phyloP scores from a whole-genome alignment of 2,113 vertebrate species.

The Helogale parvula region DNA sequence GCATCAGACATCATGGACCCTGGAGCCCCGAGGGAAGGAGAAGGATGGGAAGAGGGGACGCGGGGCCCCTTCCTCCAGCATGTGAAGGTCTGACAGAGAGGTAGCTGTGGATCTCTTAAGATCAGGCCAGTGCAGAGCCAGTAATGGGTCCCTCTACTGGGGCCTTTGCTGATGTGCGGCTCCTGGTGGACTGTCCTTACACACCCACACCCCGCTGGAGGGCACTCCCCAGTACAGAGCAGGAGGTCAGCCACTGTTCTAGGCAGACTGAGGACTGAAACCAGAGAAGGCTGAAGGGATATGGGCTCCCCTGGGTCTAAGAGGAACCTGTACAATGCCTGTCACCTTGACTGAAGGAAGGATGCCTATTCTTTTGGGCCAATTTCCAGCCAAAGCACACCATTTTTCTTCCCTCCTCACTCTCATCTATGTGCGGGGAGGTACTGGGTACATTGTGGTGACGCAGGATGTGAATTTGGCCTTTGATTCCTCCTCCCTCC shows the following conservation, averaged over 20 bases:
- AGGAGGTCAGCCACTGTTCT: background rate
- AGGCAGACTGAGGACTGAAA: background rate
- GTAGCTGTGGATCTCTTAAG: background rate
- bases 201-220: background rate
- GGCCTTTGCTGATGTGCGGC: fast-evolving
- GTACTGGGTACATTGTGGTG: no score
- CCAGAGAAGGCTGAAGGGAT: background rate
- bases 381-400: background rate
- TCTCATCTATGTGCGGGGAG: background rate
- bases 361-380: background rate
- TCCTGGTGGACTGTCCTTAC: fast-evolving
- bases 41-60: background rate
- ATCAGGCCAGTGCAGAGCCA: background rate
- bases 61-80: no score
- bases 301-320: background rate
- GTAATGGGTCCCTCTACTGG: fast-evolving
- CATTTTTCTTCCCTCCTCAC: background rate
- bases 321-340: background rate
- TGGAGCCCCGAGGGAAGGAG: background rate
- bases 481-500: background rate
- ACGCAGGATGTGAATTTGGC: background rate
- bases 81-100: background rate
- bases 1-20: background rate
- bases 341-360: background rate
- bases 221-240: background rate